Percentiles rank a stretch among this genome's conserved stretches.
phyloP scores from a whole-genome alignment of 2,113 vertebrate genomes.

The Cavia porcellus region DNA sequence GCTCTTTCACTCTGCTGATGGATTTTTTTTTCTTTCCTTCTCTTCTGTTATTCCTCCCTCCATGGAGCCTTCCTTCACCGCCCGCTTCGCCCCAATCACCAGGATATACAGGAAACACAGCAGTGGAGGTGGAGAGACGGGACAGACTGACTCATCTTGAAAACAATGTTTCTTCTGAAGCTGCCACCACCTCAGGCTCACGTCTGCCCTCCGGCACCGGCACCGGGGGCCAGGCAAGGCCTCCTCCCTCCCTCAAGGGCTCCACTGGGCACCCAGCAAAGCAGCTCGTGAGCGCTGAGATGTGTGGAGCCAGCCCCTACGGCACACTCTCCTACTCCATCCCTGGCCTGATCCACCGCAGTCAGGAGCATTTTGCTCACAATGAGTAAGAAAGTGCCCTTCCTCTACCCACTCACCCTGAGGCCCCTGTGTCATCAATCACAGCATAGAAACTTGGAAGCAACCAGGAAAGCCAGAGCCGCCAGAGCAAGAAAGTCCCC shows the following conservation, averaged over 20 bases:
- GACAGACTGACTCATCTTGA: not conserved
- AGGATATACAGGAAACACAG: not conserved
- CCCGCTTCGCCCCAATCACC: not conserved
- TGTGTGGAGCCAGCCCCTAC: not conserved
- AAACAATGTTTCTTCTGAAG: not conserved
- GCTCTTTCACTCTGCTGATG: conserved; percentile 58
- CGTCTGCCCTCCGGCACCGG: rapidly evolving
- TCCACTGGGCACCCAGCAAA: not conserved
- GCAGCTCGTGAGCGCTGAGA: rapidly evolving
- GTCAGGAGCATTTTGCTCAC: not conserved
- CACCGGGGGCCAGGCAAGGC: not conserved
- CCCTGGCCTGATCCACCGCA: not conserved
- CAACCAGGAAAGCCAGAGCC: not conserved
- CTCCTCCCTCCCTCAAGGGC: not conserved
- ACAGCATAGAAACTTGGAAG: not conserved
- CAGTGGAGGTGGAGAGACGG: not conserved
- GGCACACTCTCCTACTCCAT: no score
- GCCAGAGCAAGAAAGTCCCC: not conserved
- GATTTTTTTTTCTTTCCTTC: not conserved
- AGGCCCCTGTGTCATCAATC: not conserved
- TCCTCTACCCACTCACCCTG: not conserved
- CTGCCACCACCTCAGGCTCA: not conserved
- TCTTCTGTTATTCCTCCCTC: not conserved
- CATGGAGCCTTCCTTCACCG: not conserved
- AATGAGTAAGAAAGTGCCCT: not conserved